Conservation (phyloP, 2,888 invertebrate genomes). For the Himalopsyche kuldschensis region DNA sequence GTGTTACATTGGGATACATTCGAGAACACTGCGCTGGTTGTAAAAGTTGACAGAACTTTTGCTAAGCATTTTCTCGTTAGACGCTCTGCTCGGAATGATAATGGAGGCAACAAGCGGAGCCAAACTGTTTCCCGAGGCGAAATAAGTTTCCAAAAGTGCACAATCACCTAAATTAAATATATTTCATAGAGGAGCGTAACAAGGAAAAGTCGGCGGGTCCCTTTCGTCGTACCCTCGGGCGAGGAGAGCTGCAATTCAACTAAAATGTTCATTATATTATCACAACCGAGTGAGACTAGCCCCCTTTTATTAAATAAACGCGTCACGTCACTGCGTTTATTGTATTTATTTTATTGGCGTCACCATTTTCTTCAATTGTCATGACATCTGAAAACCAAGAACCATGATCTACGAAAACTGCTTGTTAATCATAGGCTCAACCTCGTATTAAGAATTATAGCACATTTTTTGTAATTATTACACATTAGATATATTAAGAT, state of each 20-base stretch:
- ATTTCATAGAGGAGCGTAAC: background rate
- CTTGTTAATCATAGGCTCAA: too few species aligned
- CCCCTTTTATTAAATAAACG: background rate
- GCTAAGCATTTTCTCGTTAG: background rate
- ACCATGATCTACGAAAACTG: too few species aligned
- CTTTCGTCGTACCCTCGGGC: background rate
- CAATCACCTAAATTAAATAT: background rate
- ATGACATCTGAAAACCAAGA: too few species aligned
- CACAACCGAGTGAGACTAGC: background rate
- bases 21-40: too few species aligned
- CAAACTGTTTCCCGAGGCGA: background rate
- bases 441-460: too few species aligned
- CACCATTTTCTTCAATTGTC: background rate
- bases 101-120: background rate
- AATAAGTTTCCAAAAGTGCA: background rate
- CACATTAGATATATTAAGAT: too few species aligned
- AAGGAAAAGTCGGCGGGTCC: background rate
- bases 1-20: too few species aligned
- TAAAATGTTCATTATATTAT: background rate
- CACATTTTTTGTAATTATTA: too few species aligned
- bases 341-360: background rate
- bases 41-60: background rate
- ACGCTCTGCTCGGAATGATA: background rate
- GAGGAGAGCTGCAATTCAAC: background rate
- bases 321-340: background rate